phyloP scores from a whole-genome alignment of 2,113 vertebrate genomes.

The western clawed frog (Xenopus tropicalis) region DNA sequence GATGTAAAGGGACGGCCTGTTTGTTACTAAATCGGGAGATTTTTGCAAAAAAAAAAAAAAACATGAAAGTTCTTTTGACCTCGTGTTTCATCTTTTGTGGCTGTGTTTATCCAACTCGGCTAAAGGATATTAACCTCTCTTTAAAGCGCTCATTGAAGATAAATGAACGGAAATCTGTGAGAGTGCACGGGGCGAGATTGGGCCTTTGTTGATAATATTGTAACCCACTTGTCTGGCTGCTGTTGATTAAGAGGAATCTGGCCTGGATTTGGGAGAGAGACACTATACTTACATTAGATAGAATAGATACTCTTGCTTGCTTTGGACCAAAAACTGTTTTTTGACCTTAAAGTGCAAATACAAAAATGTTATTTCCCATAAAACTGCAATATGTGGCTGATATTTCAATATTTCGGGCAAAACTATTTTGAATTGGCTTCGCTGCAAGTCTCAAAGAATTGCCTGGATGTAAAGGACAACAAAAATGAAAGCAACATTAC shows the following conservation, averaged over 20 bases:
- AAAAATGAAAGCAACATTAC: too few relatives aligned
- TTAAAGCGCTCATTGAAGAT: not conserved
- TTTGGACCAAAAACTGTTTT: too few relatives aligned
- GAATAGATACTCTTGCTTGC: too few relatives aligned
- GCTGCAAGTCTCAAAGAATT: too few relatives aligned
- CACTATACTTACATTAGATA: not conserved
- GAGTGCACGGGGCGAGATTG: too few relatives aligned
- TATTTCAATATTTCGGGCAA: too few relatives aligned
- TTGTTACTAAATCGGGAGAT: not conserved
- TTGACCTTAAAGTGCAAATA: not conserved
- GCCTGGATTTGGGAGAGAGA: not conserved
- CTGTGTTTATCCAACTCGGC: not conserved
- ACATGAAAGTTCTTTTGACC: slow-evolving; percentile 1
- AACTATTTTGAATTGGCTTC: too few relatives aligned
- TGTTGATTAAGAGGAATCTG: not conserved
- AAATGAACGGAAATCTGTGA: slow-evolving; percentile 13
- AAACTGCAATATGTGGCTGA: too few relatives aligned
- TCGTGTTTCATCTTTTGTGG: not conserved
- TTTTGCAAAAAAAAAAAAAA: not conserved
- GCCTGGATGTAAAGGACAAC: too few relatives aligned
- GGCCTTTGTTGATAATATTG: not conserved
- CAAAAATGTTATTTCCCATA: too few relatives aligned
- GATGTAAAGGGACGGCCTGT: not conserved
- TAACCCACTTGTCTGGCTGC: not conserved
- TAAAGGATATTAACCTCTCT: slow-evolving; percentile 8